phyloP scores from a whole-genome alignment of 2,797 vertebrate genomes.

The Arremon brunneinucha region DNA sequence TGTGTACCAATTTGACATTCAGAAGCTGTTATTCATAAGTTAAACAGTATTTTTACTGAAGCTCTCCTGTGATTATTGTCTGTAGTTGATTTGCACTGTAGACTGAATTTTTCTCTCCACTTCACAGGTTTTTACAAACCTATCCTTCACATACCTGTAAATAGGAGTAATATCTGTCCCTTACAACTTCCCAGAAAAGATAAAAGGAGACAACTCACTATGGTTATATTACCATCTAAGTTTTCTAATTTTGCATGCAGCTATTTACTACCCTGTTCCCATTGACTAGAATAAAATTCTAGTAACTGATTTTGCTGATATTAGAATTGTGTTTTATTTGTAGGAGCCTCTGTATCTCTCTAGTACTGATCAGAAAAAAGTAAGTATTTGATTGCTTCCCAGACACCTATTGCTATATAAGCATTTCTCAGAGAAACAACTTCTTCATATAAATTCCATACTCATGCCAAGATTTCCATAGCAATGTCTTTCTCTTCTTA shows the following conservation, averaged over 20 bases:
- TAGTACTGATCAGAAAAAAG: not conserved
- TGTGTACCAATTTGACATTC: not conserved
- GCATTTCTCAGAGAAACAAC: not conserved
- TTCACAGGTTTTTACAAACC: not conserved
- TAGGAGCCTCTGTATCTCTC: not conserved
- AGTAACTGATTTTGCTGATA: not conserved
- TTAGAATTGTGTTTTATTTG: not conserved
- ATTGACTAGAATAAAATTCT: not conserved
- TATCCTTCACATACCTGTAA: not conserved
- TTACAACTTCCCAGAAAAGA: not conserved
- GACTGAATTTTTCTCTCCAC: not conserved
- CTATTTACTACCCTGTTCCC: not conserved
- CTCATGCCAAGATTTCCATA: not conserved
- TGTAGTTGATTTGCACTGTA: not conserved
- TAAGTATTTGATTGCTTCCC: not conserved
- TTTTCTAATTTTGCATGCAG: not conserved
- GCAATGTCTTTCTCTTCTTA: not conserved
- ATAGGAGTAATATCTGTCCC: not conserved
- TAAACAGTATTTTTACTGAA: not conserved
- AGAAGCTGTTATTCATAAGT: not conserved
- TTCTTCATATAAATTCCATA: not conserved
- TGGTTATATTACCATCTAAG: not conserved
- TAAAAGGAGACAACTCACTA: not conserved
- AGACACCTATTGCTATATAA: not conserved
- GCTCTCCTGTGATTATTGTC: not conserved